Conservation (phyloP, 1,140 invertebrate genomes). For the Bicyclus anynana region DNA sequence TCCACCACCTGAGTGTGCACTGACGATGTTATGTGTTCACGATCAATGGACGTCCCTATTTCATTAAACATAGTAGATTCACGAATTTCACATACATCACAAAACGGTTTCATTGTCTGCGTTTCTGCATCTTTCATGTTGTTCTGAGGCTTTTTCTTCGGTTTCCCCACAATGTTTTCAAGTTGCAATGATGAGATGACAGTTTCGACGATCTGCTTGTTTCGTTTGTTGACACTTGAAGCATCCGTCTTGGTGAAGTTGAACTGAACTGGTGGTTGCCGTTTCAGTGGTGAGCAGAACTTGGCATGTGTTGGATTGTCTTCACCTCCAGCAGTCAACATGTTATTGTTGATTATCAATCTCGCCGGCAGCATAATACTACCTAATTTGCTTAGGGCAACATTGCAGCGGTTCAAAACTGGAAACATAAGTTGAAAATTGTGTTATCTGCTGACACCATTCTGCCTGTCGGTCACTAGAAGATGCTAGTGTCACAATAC, state of each 20-base stretch:
- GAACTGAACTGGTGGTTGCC: conserved; percentile 50
- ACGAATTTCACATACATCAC: conserved; percentile 62
- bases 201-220: conserved; percentile 57
- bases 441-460: too few species aligned
- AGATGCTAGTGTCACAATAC: too few species aligned
- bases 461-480: too few species aligned
- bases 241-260: conserved; percentile 45
- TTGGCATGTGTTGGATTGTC: conserved; percentile 42
- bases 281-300: conserved; percentile 66
- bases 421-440: conserved; percentile 37
- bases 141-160: conserved; percentile 42
- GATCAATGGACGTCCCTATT: conserved; percentile 38
- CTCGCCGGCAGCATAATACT: conserved; percentile 48
- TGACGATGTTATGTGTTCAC: conserved; percentile 39
- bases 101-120: conserved; percentile 55
- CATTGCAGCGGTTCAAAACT: conserved; percentile 62
- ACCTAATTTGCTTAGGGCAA: conserved; percentile 45
- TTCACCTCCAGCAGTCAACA: conserved; percentile 26
- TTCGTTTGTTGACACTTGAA: conserved; percentile 34
- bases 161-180: too few species aligned
- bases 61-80: conserved; percentile 36
- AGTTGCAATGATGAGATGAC: too few species aligned
- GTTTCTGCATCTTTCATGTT: conserved; percentile 53
- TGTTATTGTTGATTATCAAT: conserved; percentile 44
- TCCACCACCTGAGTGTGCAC: conserved; percentile 68